These are phyloP conservation scores for Magallana gigas DNA, from an alignment of 1,140 invertebrate species.

Conservation along the genomic window DNA sequence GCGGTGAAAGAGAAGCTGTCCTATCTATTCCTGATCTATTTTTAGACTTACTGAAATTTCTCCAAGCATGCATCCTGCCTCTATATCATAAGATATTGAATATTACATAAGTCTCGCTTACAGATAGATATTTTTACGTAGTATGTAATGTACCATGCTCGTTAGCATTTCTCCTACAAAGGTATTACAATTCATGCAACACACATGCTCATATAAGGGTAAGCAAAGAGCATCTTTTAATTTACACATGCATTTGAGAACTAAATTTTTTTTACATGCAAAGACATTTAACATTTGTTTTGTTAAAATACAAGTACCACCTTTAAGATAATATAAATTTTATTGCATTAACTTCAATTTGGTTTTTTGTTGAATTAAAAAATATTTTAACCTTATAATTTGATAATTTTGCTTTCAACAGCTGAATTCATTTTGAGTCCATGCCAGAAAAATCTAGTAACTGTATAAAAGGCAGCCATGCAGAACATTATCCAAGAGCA, in stretches of 20 bases:
- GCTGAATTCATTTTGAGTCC: too few relatives aligned
- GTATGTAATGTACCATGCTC: not conserved
- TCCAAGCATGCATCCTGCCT: conserved; percentile 31
- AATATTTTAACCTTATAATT: too few relatives aligned
- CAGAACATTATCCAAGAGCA: conserved; percentile 4
- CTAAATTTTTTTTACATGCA: too few relatives aligned
- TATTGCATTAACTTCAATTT: too few relatives aligned
- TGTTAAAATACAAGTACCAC: too few relatives aligned
- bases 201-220: too few relatives aligned
- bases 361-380: too few relatives aligned
- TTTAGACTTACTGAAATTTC: conserved; percentile 25
- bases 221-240: too few relatives aligned
- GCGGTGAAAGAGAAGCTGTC: not conserved
- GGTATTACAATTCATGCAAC: not conserved
- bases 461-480: not conserved
- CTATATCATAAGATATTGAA: conserved; percentile 8
- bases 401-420: too few relatives aligned
- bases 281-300: too few relatives aligned
- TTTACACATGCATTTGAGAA: too few relatives aligned
- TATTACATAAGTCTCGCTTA: not conserved
- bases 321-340: too few relatives aligned
- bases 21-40: conserved; percentile 20
- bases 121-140: not conserved
- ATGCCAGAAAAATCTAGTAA: not conserved
- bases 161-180: not conserved